Base-by-base conservation (phyloP, 2,797 vertebrate species). In the Sternarchorhynchus goeldii region DNA sequence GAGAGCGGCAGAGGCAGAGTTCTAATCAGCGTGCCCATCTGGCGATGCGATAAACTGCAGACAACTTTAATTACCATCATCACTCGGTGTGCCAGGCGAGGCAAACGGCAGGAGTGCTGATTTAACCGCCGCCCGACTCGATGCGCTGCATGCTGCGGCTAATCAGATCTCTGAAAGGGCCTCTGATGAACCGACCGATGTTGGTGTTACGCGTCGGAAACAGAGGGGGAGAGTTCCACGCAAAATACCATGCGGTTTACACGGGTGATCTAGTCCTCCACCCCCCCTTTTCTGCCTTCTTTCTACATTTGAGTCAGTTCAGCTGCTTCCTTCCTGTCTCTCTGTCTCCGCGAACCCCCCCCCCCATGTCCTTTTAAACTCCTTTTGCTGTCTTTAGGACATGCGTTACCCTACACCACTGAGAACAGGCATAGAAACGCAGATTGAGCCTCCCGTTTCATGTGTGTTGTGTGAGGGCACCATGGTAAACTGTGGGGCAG, bases 401-500 rank as follows among this genome's bases (percentile, higher is more conserved):
- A 12, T 50, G 14, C 45, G 12, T 50, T 50, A 10, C 10, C 45
- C 45, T 50, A 12, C 14, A 50, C 45, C 45, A 12, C 3, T 50
- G 45, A 50, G 45, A 12, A 50, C 45, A 14, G 45, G 45, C 45
- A 10, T 2, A 50, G 45, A 50, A 50, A 50, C 12, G 10, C 45
- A 50, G 8, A 12, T 50, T 50, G 12, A 50, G 45, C 45, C 45
- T 3, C 45, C 70, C 45, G 16, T 45, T 56, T 21, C 29, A 25
- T 50, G 55, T n/a, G 29, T 71, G 65, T 80, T 66, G 65, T 65
- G 62, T 76, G 72, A 64, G 81, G 81, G 67, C 64, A 57, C 32
- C 65, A 67, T 75, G 68, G 78, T 77, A 76, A 84, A 79, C 77
- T 59, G 77, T 80, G 80, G 25, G 86, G 72, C 17, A 90, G 91